phyloP scores from a whole-genome alignment of 1,140 invertebrate species.

The Solen grandis region DNA sequence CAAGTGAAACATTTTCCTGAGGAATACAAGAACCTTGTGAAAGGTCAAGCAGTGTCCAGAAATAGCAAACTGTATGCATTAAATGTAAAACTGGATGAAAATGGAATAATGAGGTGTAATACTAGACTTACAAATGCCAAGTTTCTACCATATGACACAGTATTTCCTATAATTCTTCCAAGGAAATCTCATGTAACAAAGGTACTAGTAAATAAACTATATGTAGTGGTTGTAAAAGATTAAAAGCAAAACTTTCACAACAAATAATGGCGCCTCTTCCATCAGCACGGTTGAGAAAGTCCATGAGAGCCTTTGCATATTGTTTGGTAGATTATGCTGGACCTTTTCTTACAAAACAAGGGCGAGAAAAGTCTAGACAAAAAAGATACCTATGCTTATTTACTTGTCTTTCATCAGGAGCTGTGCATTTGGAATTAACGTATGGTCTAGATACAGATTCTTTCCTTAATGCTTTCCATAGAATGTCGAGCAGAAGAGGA shows the following conservation, averaged over 20 bases:
- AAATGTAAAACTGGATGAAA: constrained; percentile 12
- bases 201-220: constrained; percentile 1
- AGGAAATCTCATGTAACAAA: constrained; percentile 14
- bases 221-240: constrained; percentile 11
- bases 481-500: constrained; percentile 28
- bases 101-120: constrained; percentile 19
- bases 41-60: not conserved
- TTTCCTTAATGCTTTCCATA: constrained; percentile 28
- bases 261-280: constrained; percentile 36
- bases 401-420: constrained; percentile 3
- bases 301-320: constrained; percentile 14
- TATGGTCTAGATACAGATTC: not conserved
- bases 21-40: not conserved
- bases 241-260: constrained; percentile 6
- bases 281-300: not conserved
- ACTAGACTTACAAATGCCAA: constrained; percentile 15
- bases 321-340: constrained; percentile 17
- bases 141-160: constrained; percentile 9
- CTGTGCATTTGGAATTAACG: not conserved
- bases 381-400: constrained; percentile 31
- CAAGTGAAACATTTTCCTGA: not conserved
- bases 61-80: constrained; percentile 2
- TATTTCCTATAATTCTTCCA: not conserved
- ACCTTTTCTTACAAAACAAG: constrained; percentile 31
- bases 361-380: constrained; percentile 3